Evolutionary conservation across 2,113 vertebrate genomes (phyloP).

Genomic region (Strix aluco): DNA sequence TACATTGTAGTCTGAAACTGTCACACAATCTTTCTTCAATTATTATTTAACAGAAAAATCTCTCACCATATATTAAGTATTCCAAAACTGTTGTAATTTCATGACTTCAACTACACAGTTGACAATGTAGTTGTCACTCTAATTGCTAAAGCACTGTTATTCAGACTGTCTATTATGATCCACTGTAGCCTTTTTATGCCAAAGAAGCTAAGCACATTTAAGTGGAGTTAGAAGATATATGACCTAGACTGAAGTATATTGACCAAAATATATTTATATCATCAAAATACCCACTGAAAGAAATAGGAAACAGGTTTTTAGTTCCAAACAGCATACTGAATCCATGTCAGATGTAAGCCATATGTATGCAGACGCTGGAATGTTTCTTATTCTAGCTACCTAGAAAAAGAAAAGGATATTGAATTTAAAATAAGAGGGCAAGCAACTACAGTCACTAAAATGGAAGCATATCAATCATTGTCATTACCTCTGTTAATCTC

Average conservation of each 20-base stretch:
- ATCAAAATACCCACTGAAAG: not conserved
- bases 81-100: not conserved
- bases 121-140: not conserved
- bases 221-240: not conserved
- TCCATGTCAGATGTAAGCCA: not conserved
- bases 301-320: not conserved
- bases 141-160: not conserved
- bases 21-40: not conserved
- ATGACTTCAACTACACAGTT: not conserved
- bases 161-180: not conserved
- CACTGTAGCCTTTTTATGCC: not conserved
- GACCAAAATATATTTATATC: not conserved
- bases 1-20: not conserved
- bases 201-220: not conserved
- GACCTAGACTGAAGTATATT: not conserved
- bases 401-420: not conserved
- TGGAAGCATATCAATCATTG: not conserved
- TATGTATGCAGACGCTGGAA: not conserved
- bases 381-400: not conserved
- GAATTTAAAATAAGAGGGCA: not conserved
- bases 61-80: not conserved
- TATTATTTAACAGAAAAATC: not conserved
- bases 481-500: not conserved
- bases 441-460: not conserved
- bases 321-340: not conserved